A percentile compares a stretch with the other conserved stretches of the same genome.
Conservation (phyloP, 2,797 vertebrate genomes). For the Halcyon smyrnensis region DNA sequence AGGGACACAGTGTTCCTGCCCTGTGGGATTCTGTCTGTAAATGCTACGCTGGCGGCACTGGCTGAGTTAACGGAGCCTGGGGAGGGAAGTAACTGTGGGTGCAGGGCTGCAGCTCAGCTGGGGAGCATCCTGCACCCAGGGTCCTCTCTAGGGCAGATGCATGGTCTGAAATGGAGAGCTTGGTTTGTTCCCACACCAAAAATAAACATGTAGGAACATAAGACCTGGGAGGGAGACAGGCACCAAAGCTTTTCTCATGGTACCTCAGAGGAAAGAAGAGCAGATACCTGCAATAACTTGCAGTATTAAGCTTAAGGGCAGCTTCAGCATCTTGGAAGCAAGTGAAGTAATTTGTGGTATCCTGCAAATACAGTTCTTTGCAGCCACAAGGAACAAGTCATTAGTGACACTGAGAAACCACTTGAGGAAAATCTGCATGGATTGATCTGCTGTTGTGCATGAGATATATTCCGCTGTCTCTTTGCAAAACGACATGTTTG, state of each 20-base stretch:
- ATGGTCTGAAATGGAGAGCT: not conserved
- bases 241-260: conserved; percentile 32
- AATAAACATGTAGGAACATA: not conserved
- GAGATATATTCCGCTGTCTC: not conserved
- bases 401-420: conserved; percentile 30
- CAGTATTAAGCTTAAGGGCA: conserved; percentile 40
- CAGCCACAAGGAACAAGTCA: not conserved
- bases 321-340: conserved; percentile 29
- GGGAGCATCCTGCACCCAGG: not conserved
- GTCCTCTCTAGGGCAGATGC: not conserved
- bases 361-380: not conserved
- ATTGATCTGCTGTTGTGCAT: conserved; percentile 14
- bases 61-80: not conserved
- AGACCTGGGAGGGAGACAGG: not conserved
- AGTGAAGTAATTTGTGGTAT: conserved; percentile 32
- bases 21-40: not conserved
- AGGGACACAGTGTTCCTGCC: not conserved
- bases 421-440: conserved; percentile 35
- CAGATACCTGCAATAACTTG: conserved; percentile 54
- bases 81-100: not conserved
- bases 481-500: not conserved
- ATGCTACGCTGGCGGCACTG: fast-evolving
- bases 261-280: not conserved
- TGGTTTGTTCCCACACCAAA: not conserved
- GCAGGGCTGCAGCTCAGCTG: not conserved